phyloP scores from a whole-genome alignment of 2,797 vertebrate species.

The Cirrhinus molitorella region DNA sequence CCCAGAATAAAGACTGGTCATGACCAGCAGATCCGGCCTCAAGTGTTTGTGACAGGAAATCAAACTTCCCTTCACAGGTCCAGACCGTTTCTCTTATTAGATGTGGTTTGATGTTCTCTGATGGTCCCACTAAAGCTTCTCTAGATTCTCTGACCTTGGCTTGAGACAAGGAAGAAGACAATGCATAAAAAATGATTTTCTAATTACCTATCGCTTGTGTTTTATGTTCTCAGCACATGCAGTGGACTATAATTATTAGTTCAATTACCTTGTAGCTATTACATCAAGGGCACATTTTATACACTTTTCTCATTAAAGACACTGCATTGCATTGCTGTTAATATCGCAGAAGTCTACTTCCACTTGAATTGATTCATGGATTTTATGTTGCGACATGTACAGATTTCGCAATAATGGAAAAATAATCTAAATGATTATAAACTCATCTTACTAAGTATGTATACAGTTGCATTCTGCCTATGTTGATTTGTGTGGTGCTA shows the following conservation, averaged over 20 bases:
- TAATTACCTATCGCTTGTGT: constrained; percentile 71
- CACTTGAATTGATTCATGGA: constrained; percentile 16
- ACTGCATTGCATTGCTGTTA: constrained; percentile 50
- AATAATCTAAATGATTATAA: neutral
- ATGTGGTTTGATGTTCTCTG: neutral
- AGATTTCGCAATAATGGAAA: neutral
- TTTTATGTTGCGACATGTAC: neutral
- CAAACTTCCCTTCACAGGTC: neutral
- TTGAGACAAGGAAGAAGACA: constrained; percentile 62
- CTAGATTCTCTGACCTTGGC: constrained; percentile 67
- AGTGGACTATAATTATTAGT: constrained; percentile 75
- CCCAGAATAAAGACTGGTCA: neutral
- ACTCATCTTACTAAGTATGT: neutral
- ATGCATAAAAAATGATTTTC: constrained; percentile 68
- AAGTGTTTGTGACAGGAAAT: neutral
- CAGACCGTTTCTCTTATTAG: neutral
- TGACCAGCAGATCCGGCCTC: neutral
- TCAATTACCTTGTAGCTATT: constrained; percentile 73
- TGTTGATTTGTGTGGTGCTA: neutral
- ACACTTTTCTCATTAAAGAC: constrained; percentile 60
- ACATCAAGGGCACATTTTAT: constrained; percentile 75
- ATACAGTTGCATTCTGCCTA: neutral
- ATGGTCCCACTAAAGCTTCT: neutral
- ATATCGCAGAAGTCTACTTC: constrained; percentile 33
- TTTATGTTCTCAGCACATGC: constrained; percentile 75